Base-by-base conservation (phyloP, 2,797 vertebrate species). In the Scomberomorus guttatus region DNA sequence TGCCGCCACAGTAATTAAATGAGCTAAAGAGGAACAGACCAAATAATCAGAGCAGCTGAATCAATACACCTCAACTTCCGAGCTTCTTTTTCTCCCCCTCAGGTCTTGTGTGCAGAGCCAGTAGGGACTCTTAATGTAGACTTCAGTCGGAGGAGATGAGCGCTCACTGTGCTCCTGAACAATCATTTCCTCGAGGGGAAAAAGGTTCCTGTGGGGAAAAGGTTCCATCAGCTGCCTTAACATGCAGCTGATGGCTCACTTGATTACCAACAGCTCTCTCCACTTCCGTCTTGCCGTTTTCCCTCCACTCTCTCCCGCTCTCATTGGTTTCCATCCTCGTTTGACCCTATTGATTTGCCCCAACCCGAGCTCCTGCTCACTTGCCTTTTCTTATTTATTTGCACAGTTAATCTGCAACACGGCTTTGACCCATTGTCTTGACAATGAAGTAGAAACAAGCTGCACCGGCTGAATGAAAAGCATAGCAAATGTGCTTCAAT, bases 321-420 rank as follows among this genome's bases (percentile, higher is more conserved):
- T 37, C 13, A 48, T 57, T 69, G 70, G 74, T 74, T 80, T 81
- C 80, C 83, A 44, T 76, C 75, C 87, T 87, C 22, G 37, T 89
- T 87, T 88, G 86, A 92, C 84, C 87, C 80, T 56, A 92, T 92
- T 72, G 88, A 93, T 92, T 90, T 69, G 72, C 58, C 75, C 81
- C 79, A 52, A 75, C 42, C 65, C 29, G n/a, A 71, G 84, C 74
- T 62, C 76, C 56, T 3, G 56, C 82, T 85, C 72, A 6, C 79
- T 78, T 24, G 44, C 79, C 71, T 82, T 85, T 84, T 85, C 83
- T 85, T 92, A 87, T 93, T 94, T 91, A 92, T 91, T 91, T 90
- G 87, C 89, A 46, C 81, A 77, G 75, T 89, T 93, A 92, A 93
- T 92, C 82, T 90, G 81, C 84, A 83, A 56, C 79, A 42, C 83